phyloP scores from a whole-genome alignment of 2,113 vertebrate species.

The Aphelocoma coerulescens region DNA sequence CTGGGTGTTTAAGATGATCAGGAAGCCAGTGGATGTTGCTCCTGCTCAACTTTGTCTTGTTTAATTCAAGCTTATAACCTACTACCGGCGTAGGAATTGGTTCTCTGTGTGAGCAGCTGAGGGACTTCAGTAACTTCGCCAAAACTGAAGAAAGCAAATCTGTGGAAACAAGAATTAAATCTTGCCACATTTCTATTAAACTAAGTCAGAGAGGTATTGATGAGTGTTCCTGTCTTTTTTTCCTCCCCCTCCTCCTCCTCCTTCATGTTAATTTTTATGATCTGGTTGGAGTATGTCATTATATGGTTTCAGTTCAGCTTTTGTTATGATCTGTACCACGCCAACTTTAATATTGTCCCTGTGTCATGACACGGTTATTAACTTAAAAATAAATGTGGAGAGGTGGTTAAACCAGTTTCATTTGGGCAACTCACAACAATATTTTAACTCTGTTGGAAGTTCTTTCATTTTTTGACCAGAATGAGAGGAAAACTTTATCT shows the following conservation, averaged over 20 bases:
- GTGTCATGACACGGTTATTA: not conserved
- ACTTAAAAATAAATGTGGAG: not conserved
- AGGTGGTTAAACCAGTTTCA: not conserved
- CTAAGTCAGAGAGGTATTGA: not conserved
- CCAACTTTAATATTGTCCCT: not conserved
- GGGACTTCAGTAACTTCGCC: not conserved
- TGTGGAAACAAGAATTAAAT: not conserved
- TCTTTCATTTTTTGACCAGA: not conserved
- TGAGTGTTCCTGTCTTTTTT: not conserved
- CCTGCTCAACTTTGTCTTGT: not conserved
- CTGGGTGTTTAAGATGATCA: not conserved
- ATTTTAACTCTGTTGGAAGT: not conserved
- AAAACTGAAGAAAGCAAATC: not conserved
- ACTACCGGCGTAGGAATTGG: not conserved
- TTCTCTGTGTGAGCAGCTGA: not conserved
- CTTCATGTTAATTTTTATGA: not conserved
- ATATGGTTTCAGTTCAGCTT: not conserved
- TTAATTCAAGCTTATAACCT: not conserved
- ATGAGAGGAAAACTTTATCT: not conserved
- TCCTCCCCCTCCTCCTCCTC: not conserved
- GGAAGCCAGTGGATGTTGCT: not conserved
- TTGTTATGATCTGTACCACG: not conserved
- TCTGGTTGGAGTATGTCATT: not conserved
- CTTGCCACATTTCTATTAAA: not conserved
- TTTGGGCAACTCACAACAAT: not conserved